phyloP scores from a whole-genome alignment of 2,113 vertebrate species.

The Hyaena hyaena region DNA sequence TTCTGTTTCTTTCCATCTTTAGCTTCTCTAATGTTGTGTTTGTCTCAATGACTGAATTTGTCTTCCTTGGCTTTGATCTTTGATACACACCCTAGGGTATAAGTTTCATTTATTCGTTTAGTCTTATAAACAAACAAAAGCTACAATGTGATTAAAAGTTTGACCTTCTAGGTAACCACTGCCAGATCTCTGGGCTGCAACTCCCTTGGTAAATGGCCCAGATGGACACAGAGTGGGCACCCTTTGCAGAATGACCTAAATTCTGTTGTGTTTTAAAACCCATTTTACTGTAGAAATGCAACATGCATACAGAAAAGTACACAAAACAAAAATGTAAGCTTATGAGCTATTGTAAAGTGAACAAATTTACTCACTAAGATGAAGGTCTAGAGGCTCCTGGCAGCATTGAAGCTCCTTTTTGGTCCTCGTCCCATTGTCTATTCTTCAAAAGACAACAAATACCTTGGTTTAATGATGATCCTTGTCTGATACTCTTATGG shows the following conservation, averaged over 20 bases:
- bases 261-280: not conserved
- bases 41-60: slow-evolving; percentile 49
- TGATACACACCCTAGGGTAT: slow-evolving; percentile 54
- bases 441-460: not conserved
- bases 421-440: accelerated
- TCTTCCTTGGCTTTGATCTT: slow-evolving; percentile 74
- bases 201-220: not conserved
- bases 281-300: not conserved
- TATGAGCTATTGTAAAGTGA: not conserved
- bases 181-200: slow-evolving; percentile 13
- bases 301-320: not conserved
- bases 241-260: not conserved
- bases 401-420: not conserved
- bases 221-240: not conserved
- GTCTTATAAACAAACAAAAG: slow-evolving; percentile 75
- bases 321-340: not conserved
- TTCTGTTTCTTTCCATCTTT: slow-evolving; percentile 16
- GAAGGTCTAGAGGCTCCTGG: not conserved
- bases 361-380: not conserved
- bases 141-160: slow-evolving; percentile 68
- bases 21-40: slow-evolving; percentile 41
- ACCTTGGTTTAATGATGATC: not conserved
- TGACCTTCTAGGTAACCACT: slow-evolving; percentile 66
- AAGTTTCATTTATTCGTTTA: slow-evolving; percentile 70
- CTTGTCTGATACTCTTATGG: not conserved